Conservation (phyloP, 1,140 invertebrate species). For the Choristoneura fumiferana region DNA sequence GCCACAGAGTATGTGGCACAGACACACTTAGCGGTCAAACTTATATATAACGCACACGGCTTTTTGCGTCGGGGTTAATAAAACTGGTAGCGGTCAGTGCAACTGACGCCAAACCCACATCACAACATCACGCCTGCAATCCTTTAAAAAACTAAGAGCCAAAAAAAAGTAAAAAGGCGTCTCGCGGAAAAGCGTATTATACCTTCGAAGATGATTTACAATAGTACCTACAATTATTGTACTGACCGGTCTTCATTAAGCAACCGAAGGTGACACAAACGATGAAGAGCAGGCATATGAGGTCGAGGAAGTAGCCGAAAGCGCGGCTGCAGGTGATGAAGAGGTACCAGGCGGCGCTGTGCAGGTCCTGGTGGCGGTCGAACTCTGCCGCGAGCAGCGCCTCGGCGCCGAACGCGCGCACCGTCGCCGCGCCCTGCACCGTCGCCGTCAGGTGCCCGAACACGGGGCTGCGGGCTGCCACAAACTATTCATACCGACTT, state of each 20-base stretch:
- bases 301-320: conserved; percentile 88
- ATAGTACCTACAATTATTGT: too few relatives aligned
- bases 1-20: too few relatives aligned
- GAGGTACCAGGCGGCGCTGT: conserved; percentile 86
- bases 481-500: conserved; percentile 22
- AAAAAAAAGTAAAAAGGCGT: too few relatives aligned
- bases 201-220: too few relatives aligned
- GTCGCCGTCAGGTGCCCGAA: conserved; percentile 92
- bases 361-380: conserved; percentile 84
- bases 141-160: too few relatives aligned
- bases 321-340: conserved; percentile 88
- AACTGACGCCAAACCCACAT: too few relatives aligned
- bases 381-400: conserved; percentile 82
- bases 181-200: too few relatives aligned
- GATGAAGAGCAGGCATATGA: conserved; percentile 86
- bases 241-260: conserved; percentile 72
- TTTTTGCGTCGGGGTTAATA: too few relatives aligned
- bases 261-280: conserved; percentile 82
- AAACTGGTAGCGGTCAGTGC: too few relatives aligned
- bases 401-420: conserved; percentile 86
- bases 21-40: too few relatives aligned
- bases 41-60: too few relatives aligned
- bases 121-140: too few relatives aligned
- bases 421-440: conserved; percentile 89
- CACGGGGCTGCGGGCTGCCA: conserved; percentile 86